Conservation (phyloP, 53 echinoderm and acorn worm genomes). For the Arbacia lixula region DNA sequence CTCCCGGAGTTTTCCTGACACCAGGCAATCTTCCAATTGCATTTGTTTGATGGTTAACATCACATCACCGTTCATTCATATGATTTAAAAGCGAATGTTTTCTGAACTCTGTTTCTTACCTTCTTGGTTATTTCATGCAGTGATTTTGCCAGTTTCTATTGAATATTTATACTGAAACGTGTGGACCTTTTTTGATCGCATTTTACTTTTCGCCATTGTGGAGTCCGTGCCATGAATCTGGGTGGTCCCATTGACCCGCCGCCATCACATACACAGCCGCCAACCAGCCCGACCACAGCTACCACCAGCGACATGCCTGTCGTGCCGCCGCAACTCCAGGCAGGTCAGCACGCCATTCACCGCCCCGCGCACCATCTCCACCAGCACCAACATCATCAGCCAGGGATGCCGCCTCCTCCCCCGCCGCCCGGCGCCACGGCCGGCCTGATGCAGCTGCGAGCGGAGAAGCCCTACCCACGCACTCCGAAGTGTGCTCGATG, state of each 20-base stretch:
- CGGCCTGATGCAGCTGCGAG: conserved; percentile 64
- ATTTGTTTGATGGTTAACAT: too few species aligned
- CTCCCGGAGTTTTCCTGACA: too few species aligned
- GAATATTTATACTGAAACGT: too few species aligned
- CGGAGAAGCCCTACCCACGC: conserved; percentile 99
- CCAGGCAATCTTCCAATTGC: too few species aligned
- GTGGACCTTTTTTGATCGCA: neutral
- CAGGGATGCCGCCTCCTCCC: conserved; percentile 39
- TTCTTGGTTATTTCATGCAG: too few species aligned
- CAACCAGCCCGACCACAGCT: conserved; percentile 15
- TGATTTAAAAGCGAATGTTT: too few species aligned
- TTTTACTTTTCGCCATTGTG: conserved; percentile 6
- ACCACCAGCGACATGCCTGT: conserved; percentile 79
- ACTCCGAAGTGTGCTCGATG: conserved; percentile 99
- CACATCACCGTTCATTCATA: too few species aligned
- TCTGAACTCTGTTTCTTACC: too few species aligned
- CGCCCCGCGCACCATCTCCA: conserved; percentile 62
- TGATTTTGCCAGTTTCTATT: too few species aligned
- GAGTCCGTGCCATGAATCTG: conserved; percentile 56
- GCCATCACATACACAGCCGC: conserved; percentile 21
- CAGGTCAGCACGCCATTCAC: conserved; percentile 72
- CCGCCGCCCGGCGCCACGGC: conserved; percentile 31
- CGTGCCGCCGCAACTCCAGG: conserved; percentile 66
- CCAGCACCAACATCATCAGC: conserved; percentile 54
- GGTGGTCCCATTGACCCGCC: conserved; percentile 23